These are phyloP conservation scores for Platycheirus albimanus DNA, from an alignment of 2,888 invertebrate species.

Conservation along the genomic window DNA sequence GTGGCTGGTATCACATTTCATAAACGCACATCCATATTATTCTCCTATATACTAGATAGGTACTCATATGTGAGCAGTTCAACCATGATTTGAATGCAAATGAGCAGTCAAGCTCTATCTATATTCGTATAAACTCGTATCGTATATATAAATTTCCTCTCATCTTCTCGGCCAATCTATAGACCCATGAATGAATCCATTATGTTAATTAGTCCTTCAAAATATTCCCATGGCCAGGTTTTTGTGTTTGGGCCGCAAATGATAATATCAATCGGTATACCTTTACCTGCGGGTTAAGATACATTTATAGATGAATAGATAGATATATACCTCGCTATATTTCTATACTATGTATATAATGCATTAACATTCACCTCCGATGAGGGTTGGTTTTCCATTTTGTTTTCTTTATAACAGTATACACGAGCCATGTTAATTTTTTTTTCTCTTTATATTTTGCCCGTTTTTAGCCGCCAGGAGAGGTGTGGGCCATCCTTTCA, in stretches of 20 bases:
- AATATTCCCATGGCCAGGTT: conserved; percentile 53
- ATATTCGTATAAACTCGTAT: too few relatives aligned
- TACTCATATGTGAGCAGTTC: conserved; percentile 12
- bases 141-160: conserved; percentile 23
- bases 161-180: conserved; percentile 41
- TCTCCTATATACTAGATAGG: background rate
- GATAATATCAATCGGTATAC: conserved; percentile 62
- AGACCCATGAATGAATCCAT: conserved; percentile 62
- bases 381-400: conserved; percentile 46
- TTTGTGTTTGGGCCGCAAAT: conserved; percentile 40
- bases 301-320: conserved; percentile 45
- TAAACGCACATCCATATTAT: conserved; percentile 25
- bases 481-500: conserved; percentile 68
- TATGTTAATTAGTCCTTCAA: conserved; percentile 73
- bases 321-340: background rate
- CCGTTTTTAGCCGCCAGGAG: background rate
- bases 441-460: conserved; percentile 4
- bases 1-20: conserved; percentile 24
- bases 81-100: conserved; percentile 63
- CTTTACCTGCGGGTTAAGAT: conserved; percentile 59
- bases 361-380: conserved; percentile 68
- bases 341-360: conserved; percentile 28
- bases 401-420: conserved; percentile 23
- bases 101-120: conserved; percentile 50
- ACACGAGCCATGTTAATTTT: background rate